A percentile compares a stretch with the other conserved stretches of the same genome.
Evolutionary conservation across 2,113 vertebrate genomes (phyloP).

Genomic region (Cryptotis parvus): DNA sequence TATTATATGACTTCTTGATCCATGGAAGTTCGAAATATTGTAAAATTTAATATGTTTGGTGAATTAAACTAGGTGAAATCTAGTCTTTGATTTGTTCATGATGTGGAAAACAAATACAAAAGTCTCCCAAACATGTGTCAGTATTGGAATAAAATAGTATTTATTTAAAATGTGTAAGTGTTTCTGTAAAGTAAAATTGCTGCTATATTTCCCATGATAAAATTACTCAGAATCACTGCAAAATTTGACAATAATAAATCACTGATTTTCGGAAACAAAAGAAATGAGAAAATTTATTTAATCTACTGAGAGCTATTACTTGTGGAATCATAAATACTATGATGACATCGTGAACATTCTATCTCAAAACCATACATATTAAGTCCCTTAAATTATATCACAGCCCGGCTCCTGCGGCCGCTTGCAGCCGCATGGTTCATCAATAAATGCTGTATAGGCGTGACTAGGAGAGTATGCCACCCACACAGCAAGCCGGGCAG

Average conservation of each 20-base stretch:
- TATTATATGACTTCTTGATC: neutral
- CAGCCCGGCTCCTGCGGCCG: too few species aligned
- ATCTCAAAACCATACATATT: neutral
- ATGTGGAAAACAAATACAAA: neutral
- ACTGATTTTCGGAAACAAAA: slow-evolving; percentile 42
- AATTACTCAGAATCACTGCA: slow-evolving; percentile 20
- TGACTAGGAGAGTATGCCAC: too few species aligned
- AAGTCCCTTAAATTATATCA: too few species aligned
- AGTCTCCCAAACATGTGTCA: neutral
- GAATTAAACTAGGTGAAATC: neutral
- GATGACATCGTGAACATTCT: neutral
- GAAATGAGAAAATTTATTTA: neutral
- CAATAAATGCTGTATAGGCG: too few species aligned
- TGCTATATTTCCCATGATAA: neutral
- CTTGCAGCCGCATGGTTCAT: too few species aligned
- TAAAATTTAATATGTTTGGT: slow-evolving; percentile 33
- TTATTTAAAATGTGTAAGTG: neutral
- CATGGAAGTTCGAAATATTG: neutral
- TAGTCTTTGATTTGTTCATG: neutral
- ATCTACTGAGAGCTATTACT: neutral
- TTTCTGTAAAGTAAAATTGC: slow-evolving; percentile 34
- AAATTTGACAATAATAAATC: neutral
- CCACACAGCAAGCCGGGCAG: too few species aligned
- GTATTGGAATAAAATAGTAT: neutral
- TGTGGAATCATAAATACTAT: neutral